Evolutionary conservation across 2,797 vertebrate genomes (phyloP), one percentile per base, ranked within the genome.

Genomic region (Prunella strophiata): DNA sequence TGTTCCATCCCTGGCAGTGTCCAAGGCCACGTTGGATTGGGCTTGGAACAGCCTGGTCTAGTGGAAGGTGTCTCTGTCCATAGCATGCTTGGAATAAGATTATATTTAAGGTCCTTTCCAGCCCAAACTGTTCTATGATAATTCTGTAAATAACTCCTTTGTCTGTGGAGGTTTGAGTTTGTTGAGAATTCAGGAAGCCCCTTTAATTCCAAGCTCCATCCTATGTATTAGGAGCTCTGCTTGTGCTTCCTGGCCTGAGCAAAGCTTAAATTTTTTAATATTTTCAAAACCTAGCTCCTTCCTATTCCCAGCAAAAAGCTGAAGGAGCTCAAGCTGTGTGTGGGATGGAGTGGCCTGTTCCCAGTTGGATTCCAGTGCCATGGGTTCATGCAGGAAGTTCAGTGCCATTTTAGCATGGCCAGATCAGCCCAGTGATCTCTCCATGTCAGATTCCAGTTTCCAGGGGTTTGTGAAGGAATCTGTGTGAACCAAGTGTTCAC

Each of bases 401-500:
- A 18, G 38, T 12, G 47, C 48, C 13, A 12, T 48, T 48, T 71
- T 13, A 70, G 13, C 82, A n/a, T 25, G 21, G 17, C 27, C 42
- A 27, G 11, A 18, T 26, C 42, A 72, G 27, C 34, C 51, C 27
- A 32, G 54, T 54, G 67, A 7, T 11, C 48, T 48, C 67, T 12
- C 2, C 21, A 0, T 13, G 11, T 13, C 75, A 70, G 43, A 15
- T 40, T 23, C 45, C 72, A 43, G 19, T 52, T 88, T 77, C 16
- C n/a, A 70, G 63, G 21, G 32, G 3, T 3, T 13, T 7, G 1
- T 26, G 43, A 22, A 13, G 78, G 43, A 74, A 54, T 38, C 52
- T 36, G 10, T 52, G 42, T 19, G n/a, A 76, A 6, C 22, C 2
- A 5, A 5, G 4, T 9, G 17, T n/a, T 58, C 0, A 0, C 14